phyloP scores from a whole-genome alignment of 1,140 invertebrate genomes.

The Mercenaria mercenaria region DNA sequence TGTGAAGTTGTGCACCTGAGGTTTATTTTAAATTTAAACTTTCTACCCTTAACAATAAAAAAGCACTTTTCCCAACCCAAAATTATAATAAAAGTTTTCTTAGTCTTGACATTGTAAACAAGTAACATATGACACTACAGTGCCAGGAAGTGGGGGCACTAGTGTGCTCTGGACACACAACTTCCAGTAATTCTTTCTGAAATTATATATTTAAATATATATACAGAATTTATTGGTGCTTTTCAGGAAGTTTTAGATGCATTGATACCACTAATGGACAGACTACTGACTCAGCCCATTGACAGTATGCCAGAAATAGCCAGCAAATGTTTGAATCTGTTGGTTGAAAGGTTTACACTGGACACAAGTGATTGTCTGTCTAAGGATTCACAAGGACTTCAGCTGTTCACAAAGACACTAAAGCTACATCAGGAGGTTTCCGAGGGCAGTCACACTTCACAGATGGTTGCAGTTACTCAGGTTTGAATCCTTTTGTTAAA shows the following conservation, averaged over 20 bases:
- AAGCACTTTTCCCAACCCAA: too few relatives aligned
- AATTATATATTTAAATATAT: too few relatives aligned
- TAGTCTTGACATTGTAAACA: too few relatives aligned
- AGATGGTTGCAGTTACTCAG: slow-evolving; percentile 61
- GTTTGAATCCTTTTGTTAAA: too few relatives aligned
- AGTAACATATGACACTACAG: too few relatives aligned
- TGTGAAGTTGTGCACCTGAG: too few relatives aligned
- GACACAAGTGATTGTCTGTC: slow-evolving; percentile 51
- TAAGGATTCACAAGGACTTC: background rate
- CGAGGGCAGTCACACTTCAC: slow-evolving; percentile 14
- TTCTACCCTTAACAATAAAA: too few relatives aligned
- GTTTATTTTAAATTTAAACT: too few relatives aligned
- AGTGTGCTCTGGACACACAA: too few relatives aligned
- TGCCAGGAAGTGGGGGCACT: too few relatives aligned
- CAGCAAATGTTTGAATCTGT: slow-evolving; percentile 55
- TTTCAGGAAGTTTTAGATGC: slow-evolving; percentile 64
- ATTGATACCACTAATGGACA: slow-evolving; percentile 53
- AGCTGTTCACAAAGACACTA: slow-evolving; percentile 57
- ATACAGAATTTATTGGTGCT: background rate
- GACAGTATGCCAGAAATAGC: background rate
- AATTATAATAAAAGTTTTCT: too few relatives aligned
- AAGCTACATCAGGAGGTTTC: slow-evolving; percentile 9
- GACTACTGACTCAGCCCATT: slow-evolving; percentile 1
- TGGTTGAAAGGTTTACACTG: slow-evolving; percentile 60
- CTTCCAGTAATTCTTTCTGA: too few relatives aligned